Conservation (phyloP, 2,113 vertebrate species). For the Actinemys pallida region DNA sequence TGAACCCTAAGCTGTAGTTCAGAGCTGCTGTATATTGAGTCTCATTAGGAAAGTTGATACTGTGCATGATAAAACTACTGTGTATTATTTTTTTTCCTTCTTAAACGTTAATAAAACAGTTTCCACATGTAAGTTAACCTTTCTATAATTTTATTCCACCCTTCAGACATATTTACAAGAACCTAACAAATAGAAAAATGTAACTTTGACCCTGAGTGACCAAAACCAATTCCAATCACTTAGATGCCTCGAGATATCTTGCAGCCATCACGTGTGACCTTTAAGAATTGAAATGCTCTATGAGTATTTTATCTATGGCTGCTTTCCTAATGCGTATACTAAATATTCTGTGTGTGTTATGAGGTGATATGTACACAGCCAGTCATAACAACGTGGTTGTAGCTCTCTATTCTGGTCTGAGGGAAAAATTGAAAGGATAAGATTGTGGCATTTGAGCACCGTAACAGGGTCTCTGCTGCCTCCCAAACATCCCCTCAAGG, state of each 20-base stretch:
- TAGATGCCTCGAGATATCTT: not conserved
- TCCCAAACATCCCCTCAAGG: not conserved
- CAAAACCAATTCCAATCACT: not conserved
- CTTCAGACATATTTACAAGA: not conserved
- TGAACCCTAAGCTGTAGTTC: not conserved
- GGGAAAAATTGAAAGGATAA: rapidly evolving
- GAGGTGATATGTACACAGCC: not conserved
- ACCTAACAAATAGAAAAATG: not conserved
- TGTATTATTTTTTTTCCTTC: not conserved
- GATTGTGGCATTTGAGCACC: not conserved
- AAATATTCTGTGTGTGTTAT: not conserved
- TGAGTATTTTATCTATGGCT: not conserved
- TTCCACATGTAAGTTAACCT: not conserved
- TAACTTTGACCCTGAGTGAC: not conserved
- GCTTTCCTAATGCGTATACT: not conserved
- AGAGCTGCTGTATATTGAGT: not conserved
- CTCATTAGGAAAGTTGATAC: not conserved
- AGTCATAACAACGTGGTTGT: not conserved
- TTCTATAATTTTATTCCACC: not conserved
- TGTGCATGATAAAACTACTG: not conserved
- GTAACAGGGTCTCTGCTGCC: not conserved
- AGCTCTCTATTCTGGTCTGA: not conserved
- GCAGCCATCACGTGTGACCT: not conserved
- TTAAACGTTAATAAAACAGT: not conserved
- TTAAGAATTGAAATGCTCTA: not conserved